phyloP scores from a whole-genome alignment of 2,888 invertebrate species.

The Drosophila prostipennis region DNA sequence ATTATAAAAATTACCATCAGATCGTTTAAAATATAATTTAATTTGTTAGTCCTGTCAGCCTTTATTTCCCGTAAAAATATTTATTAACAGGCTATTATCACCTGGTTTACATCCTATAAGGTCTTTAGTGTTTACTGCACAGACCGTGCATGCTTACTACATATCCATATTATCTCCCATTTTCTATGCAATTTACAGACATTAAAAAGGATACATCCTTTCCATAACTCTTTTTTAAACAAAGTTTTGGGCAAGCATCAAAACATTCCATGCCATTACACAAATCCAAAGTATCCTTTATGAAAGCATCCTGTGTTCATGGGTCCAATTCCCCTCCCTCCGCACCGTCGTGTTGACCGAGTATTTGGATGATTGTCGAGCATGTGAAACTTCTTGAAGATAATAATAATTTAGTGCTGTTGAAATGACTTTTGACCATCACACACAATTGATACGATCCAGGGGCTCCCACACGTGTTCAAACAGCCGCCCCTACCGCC shows the following conservation, averaged over 20 bases:
- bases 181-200: background rate
- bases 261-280: slow-evolving; percentile 76
- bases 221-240: background rate
- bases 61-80: too few relatives aligned
- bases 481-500: background rate
- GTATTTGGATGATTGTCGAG: slow-evolving; percentile 74
- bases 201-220: background rate
- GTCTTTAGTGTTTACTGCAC: too few relatives aligned
- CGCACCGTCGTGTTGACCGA: slow-evolving; percentile 14
- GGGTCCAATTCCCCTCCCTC: background rate
- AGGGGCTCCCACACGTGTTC: slow-evolving; percentile 52
- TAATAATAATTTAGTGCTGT: slow-evolving; percentile 85
- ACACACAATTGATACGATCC: slow-evolving; percentile 83
- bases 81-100: too few relatives aligned
- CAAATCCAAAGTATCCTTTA: slow-evolving; percentile 67
- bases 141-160: too few relatives aligned
- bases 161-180: slow-evolving; percentile 2
- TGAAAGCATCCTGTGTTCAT: slow-evolving; percentile 42
- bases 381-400: slow-evolving; percentile 85
- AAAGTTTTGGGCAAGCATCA: slow-evolving; percentile 61
- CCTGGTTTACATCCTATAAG: too few relatives aligned
- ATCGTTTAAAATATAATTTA: too few relatives aligned
- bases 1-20: too few relatives aligned
- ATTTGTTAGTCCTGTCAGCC: too few relatives aligned
- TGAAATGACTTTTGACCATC: slow-evolving; percentile 85